Evolutionary conservation across 2,113 vertebrate species (phyloP), one percentile per base, ranked within the genome.

Genomic region (Ariopsis seemanni): DNA sequence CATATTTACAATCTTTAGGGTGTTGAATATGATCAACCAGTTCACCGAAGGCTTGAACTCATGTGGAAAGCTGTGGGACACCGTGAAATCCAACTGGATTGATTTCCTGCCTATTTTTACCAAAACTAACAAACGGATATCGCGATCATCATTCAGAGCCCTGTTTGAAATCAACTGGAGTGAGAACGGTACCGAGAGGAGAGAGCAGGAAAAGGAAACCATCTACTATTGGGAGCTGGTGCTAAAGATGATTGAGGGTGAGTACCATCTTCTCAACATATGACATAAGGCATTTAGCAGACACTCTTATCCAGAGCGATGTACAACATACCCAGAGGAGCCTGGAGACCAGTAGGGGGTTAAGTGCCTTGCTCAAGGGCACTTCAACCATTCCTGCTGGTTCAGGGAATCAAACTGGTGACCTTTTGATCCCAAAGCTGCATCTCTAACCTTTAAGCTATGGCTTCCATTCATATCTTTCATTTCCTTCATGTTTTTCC

Each of bases 51-150:
- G 94, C 1, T 27, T 94, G 90, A 94, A 94, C 88, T 93, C 92
- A 84, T 94, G 92, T 48, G 93, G 93, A 69, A 92, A 89, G 18
- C 88, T 95, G 82, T 95, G 94, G 94, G 89, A 93, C 55, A 72
- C 75, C 25, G 55, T 94, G 1, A 89, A 80, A 82, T 80, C 86
- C 30, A 87, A 93, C 89, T 93, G 92, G 90, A 67, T 89, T 55
- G 50, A 85, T 55, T 94, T 95, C 82, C 63, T 88, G 10, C 92
- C 94, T 4, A 85, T 93, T 72, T 94, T 95, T 91, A 94, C 86
- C 0, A 85, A 86, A 12, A 55, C 65, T 6, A 85, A 18, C 0
- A 78, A 84, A 53, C 88, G 85, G 69, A 62, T 93, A 78, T 92
- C 88, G 15, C 83, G 88, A 58, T 57, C 88, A 0, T 78, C 83